Base-by-base conservation (phyloP, 2,113 vertebrate species). In the human (Homo sapiens) region DNA sequence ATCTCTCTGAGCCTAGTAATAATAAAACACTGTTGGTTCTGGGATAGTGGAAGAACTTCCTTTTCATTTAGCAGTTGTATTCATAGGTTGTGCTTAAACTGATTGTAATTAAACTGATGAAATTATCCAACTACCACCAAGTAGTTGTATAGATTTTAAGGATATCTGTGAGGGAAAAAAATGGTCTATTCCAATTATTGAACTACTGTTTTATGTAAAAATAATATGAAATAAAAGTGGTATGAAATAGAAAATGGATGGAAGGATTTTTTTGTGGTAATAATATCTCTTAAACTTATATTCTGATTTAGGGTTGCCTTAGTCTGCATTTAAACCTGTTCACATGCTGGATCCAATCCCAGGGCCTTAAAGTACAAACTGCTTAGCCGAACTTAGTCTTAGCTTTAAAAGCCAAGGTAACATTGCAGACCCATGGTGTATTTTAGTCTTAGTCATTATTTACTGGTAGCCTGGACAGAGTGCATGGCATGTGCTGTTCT, bases 301-400 rank as follows among this genome's bases (percentile, higher is more conserved):
- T 78, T 89, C 72, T 89, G 22, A 90, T 79, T 94, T 75, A 75
- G 30, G 30, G 35, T 96, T 78, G 50, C 40, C 27, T 81, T 72
- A 61, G 52, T 89, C 22, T 78, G n/a, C 96, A 79, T 95, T 96
- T 96, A 93, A 81, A 73, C 96, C 57, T 90, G 40, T 92, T 95
- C 52, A 64, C 75, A 64, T 95, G 96, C 87, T 87, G 43, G 40
- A 70, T 95, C 40, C 48, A 81, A 0, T 87, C 75, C 72, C 48
- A 80, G 68, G 55, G 40, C 57, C 76, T 84, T 82, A 48, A 90
- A 82, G 40, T 94, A 43, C 57, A 90, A 43, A 91, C 38, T 70
- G 20, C 75, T 87, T 85, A 66, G 61, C 84, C 90, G 64, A 93
- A 83, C 50, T 87, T 81, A 89, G 75, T 79, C 50, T 48, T 59